Percentiles rank a stretch among this genome's conserved stretches.
These are phyloP conservation scores for Indicator maculatus DNA, from an alignment of 2,113 vertebrate genomes.

Conservation along the genomic window DNA sequence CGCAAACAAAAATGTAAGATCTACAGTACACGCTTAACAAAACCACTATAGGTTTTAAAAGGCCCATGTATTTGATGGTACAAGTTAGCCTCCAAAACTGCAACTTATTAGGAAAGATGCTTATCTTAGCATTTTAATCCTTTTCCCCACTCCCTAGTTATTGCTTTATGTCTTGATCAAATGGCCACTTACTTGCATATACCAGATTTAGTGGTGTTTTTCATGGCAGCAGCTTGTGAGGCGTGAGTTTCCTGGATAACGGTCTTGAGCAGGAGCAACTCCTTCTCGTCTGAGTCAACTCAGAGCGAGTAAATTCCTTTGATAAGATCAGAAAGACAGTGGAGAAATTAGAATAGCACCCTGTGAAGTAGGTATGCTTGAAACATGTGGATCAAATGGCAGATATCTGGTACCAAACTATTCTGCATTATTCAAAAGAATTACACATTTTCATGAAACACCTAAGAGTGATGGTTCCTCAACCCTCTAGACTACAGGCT, in stretches of 20 bases:
- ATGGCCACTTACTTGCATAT: neutral
- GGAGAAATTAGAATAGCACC: neutral
- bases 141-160: neutral
- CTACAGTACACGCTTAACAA: neutral
- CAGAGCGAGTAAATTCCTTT: neutral
- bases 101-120: neutral
- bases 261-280: neutral
- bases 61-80: neutral
- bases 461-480: neutral
- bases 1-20: neutral
- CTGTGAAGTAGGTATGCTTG: neutral
- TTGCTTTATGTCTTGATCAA: neutral
- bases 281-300: neutral
- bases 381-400: neutral
- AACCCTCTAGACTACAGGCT: accelerated
- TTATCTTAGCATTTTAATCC: neutral
- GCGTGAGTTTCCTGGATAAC: neutral
- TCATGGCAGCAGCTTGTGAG: neutral
- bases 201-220: neutral
- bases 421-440: neutral
- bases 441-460: neutral
- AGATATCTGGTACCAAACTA: neutral
- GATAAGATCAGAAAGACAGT: neutral
- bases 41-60: neutral
- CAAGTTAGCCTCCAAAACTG: neutral